Conservation (phyloP, 2,888 invertebrate genomes). For the Pegoplata infirma region DNA sequence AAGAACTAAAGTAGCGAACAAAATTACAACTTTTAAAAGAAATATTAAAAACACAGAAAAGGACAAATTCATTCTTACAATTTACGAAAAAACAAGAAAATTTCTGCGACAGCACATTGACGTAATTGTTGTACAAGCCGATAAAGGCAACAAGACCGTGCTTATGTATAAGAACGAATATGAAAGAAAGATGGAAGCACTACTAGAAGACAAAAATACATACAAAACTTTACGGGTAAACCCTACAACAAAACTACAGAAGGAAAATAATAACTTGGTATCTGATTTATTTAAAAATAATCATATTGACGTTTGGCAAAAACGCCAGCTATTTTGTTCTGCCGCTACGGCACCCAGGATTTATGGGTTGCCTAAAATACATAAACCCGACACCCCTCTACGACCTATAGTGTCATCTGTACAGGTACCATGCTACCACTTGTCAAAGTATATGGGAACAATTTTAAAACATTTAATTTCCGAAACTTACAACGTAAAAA, state of each 20-base stretch:
- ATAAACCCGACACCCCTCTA: neutral
- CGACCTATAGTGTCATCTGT: neutral
- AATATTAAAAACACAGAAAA: too few relatives aligned
- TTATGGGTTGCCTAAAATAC: neutral
- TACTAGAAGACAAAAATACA: too few relatives aligned
- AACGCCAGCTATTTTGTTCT: neutral
- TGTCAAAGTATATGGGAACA: neutral
- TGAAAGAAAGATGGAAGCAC: neutral
- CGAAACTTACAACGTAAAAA: neutral
- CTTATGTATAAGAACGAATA: neutral
- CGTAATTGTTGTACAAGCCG: neutral
- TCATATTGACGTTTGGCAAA: neutral
- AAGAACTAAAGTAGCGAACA: too few relatives aligned
- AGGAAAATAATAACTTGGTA: neutral
- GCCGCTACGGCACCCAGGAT: neutral
- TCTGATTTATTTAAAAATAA: neutral
- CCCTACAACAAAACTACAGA: neutral
- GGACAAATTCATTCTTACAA: too few relatives aligned
- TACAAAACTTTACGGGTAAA: neutral
- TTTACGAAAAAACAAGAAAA: neutral
- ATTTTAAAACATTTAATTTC: neutral
- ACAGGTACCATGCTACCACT: neutral
- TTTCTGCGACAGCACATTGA: neutral
- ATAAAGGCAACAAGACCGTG: neutral
- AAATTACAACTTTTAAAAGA: too few relatives aligned